phyloP scores from a whole-genome alignment of 2,888 invertebrate species.

The Zhuqinia jingwanae region DNA sequence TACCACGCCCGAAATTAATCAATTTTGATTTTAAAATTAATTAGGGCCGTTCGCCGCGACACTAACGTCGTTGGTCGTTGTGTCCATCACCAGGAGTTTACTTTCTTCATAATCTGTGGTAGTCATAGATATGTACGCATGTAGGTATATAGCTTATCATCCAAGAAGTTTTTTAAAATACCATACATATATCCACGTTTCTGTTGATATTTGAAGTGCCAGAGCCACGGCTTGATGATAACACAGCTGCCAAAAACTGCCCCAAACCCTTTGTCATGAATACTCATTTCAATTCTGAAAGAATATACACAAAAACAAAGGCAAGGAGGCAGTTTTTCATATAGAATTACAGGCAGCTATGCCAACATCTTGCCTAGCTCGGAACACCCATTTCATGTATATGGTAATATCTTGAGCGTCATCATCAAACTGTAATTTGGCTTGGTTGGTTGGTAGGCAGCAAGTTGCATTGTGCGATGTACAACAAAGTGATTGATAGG shows the following conservation, averaged over 20 bases:
- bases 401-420: neutral
- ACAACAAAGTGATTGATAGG: constrained; percentile 9
- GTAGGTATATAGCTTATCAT: too few species aligned
- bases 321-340: constrained; percentile 49
- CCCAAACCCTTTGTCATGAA: constrained; percentile 42
- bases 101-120: neutral
- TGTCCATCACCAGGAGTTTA: neutral
- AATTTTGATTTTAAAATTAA: neutral
- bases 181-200: neutral
- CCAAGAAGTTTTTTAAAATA: too few species aligned
- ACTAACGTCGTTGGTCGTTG: neutral
- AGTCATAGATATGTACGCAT: neutral
- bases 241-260: constrained; percentile 76
- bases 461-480: neutral
- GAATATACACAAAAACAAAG: constrained; percentile 31
- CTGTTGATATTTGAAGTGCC: constrained; percentile 54
- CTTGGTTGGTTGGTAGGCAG: neutral
- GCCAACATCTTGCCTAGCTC: constrained; percentile 79
- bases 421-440: neutral
- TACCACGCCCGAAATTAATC: neutral
- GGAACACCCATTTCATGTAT: constrained; percentile 53
- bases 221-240: constrained; percentile 77
- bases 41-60: constrained; percentile 1
- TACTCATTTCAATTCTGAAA: constrained; percentile 41
- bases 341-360: constrained; percentile 73